phyloP scores from a whole-genome alignment of 2,888 invertebrate genomes.

The Acanthosepion lycidas region DNA sequence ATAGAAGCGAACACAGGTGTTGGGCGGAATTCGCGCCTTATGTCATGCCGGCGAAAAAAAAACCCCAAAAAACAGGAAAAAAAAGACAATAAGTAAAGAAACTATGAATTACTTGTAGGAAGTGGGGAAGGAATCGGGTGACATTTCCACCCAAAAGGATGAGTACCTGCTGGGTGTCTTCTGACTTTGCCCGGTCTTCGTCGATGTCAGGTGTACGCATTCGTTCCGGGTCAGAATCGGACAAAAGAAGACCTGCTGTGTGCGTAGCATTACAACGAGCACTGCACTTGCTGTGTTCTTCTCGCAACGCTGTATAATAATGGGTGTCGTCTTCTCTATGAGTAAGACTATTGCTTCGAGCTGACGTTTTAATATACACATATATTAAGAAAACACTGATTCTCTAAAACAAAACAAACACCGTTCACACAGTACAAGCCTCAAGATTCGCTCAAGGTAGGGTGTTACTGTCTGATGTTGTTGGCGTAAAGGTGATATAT shows the following conservation, averaged over 20 bases:
- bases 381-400: too few relatives aligned
- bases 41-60: background rate
- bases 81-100: background rate
- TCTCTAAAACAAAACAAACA: too few relatives aligned
- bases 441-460: too few relatives aligned
- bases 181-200: background rate
- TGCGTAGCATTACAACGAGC: background rate
- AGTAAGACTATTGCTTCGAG: background rate
- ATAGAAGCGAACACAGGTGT: background rate
- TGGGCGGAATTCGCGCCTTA: background rate
- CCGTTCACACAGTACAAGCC: too few relatives aligned
- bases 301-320: background rate
- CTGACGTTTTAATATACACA: background rate
- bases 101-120: background rate
- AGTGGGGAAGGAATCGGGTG: background rate
- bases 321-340: background rate
- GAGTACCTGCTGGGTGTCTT: background rate
- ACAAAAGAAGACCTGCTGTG: background rate
- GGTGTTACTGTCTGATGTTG: too few relatives aligned
- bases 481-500: too few relatives aligned
- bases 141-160: background rate
- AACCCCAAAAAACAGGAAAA: background rate
- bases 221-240: conserved; percentile 21
- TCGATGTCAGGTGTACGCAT: background rate
- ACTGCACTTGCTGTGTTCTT: background rate